Percentiles rank a stretch among this genome's conserved stretches.
Conservation (phyloP, 2,113 vertebrate genomes). For the Talpa occidentalis region DNA sequence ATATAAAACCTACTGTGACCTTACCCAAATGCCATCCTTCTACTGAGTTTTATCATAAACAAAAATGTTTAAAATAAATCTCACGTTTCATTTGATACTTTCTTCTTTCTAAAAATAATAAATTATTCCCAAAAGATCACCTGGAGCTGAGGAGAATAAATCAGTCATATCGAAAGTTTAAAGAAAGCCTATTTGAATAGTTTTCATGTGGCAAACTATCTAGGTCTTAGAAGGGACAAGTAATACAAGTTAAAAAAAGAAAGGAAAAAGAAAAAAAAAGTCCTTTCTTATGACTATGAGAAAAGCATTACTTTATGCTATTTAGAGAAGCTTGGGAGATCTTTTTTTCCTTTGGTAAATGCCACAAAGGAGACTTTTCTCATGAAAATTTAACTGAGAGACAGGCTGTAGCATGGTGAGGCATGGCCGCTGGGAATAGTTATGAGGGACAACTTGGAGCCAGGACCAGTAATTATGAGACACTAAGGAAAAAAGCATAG, state of each 20-base stretch:
- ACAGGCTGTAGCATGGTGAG: slow-evolving; percentile 46
- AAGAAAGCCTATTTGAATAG: slow-evolving; percentile 46
- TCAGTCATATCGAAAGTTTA: background rate
- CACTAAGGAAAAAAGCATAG: slow-evolving; percentile 63
- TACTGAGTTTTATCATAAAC: background rate
- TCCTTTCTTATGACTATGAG: slow-evolving; percentile 73
- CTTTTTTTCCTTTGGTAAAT: slow-evolving; percentile 65
- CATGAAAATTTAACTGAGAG: slow-evolving; percentile 73
- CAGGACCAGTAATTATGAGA: slow-evolving; percentile 55
- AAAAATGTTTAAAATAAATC: slow-evolving; percentile 34
- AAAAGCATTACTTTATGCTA: slow-evolving; percentile 78
- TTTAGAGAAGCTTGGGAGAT: slow-evolving; percentile 80
- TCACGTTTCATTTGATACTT: slow-evolving; percentile 27
- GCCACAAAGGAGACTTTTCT: slow-evolving; percentile 81
- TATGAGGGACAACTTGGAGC: slow-evolving; percentile 41
- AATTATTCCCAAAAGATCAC: background rate
- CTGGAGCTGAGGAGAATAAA: background rate
- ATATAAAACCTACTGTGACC: background rate
- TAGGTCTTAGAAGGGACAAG: background rate
- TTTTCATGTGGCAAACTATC: slow-evolving; percentile 48
- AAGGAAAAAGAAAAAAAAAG: background rate
- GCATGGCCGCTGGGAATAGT: slow-evolving; percentile 73
- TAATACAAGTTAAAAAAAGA: slow-evolving; percentile 48
- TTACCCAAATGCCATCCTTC: background rate
- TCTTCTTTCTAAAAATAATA: slow-evolving; percentile 54